Percentiles rank a stretch among this genome's conserved stretches.
phyloP scores from a whole-genome alignment of 2,888 invertebrate genomes.

The Ectropis crepuscularia region DNA sequence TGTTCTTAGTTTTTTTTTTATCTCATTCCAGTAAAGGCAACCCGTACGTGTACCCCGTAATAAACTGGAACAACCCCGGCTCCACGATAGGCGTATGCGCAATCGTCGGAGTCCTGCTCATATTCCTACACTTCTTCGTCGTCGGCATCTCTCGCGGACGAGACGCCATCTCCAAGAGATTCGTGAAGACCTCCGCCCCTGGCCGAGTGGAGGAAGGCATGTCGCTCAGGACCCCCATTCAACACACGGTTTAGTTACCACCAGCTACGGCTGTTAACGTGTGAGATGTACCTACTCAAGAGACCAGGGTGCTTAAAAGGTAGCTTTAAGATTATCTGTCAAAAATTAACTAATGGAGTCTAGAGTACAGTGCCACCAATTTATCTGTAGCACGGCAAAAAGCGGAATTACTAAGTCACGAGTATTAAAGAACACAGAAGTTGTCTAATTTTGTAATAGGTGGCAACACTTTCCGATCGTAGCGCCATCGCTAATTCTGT shows the following conservation, averaged over 20 bases:
- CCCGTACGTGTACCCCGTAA: conserved; percentile 89
- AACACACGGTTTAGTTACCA: conserved; percentile 4
- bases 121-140: conserved; percentile 85
- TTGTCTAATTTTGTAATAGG: no score
- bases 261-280: no score
- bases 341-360: no score
- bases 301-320: no score
- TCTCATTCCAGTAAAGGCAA: conserved; percentile 83
- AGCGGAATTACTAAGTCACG: no score
- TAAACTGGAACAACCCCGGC: conserved; percentile 90
- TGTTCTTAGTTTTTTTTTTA: background rate
- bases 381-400: no score
- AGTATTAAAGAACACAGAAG: no score
- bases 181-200: conserved; percentile 51
- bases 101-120: conserved; percentile 86
- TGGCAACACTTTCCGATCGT: no score
- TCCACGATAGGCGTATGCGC: conserved; percentile 85
- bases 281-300: no score
- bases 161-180: conserved; percentile 56
- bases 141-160: conserved; percentile 83
- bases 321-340: no score
- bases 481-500: no score
- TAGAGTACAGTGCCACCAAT: no score
- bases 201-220: conserved; percentile 55
- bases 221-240: conserved; percentile 51